Conservation (phyloP, 2,888 invertebrate genomes). For the Neoascia interrupta region DNA sequence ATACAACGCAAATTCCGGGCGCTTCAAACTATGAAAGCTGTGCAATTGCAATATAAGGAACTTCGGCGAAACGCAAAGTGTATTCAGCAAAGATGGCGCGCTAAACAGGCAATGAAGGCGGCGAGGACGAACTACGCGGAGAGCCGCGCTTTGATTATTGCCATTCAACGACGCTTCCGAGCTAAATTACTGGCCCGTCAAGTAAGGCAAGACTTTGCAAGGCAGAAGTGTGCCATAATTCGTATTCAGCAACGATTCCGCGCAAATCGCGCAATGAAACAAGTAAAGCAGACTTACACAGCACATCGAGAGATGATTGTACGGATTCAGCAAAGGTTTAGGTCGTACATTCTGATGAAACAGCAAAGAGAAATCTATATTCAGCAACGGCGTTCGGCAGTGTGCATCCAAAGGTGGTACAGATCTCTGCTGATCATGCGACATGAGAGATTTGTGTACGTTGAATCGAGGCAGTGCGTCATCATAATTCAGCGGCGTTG, state of each 20-base stretch:
- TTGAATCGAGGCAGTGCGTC: constrained; percentile 55
- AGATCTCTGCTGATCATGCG: constrained; percentile 70
- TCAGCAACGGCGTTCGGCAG: constrained; percentile 69
- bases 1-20: constrained; percentile 74
- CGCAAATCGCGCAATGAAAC: constrained; percentile 71
- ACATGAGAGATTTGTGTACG: constrained; percentile 51
- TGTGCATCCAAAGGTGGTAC: constrained; percentile 73
- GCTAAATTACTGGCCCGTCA: constrained; percentile 70
- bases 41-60: constrained; percentile 70
- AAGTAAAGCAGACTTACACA: constrained; percentile 69
- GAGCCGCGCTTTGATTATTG: constrained; percentile 61
- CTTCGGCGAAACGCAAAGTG: constrained; percentile 70
- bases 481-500: constrained; percentile 75
- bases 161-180: constrained; percentile 76
- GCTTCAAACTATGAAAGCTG: constrained; percentile 65
- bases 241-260: constrained; percentile 73
- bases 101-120: constrained; percentile 70
- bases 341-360: constrained; percentile 74
- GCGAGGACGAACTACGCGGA: constrained; percentile 71
- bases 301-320: constrained; percentile 72
- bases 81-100: constrained; percentile 80
- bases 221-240: constrained; percentile 71
- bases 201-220: constrained; percentile 70
- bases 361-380: constrained; percentile 65
- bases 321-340: constrained; percentile 75